Conservation (phyloP, 2,113 vertebrate genomes). For the Sula dactylatra region DNA sequence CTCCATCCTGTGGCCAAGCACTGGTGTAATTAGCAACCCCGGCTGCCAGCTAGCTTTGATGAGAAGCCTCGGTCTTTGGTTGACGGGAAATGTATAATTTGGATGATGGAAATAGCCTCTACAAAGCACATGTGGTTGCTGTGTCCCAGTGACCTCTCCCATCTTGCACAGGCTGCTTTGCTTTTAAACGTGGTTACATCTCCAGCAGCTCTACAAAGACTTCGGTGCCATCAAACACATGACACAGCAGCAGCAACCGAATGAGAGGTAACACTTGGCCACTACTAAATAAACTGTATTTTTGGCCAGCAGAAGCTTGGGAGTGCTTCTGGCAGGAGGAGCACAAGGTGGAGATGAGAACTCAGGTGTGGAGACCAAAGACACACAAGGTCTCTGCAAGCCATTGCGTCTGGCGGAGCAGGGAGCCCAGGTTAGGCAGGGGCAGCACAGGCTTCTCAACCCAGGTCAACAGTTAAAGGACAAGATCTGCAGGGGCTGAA, state of each 20-base stretch:
- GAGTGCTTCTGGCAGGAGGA: background rate
- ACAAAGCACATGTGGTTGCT: constrained; percentile 41
- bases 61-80: constrained; percentile 22
- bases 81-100: constrained; percentile 52
- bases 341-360: background rate
- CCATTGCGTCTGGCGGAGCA: background rate
- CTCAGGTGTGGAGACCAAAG: background rate
- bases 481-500: background rate
- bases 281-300: background rate
- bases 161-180: background rate
- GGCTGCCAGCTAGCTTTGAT: constrained; percentile 45
- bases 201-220: constrained; percentile 3
- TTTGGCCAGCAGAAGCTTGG: background rate
- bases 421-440: background rate
- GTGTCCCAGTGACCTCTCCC: background rate
- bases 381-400: background rate
- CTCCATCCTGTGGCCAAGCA: background rate
- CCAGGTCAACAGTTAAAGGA: background rate
- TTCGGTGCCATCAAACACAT: constrained; percentile 13
- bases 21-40: constrained; percentile 1
- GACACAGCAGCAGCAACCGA: background rate
- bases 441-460: background rate
- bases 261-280: background rate
- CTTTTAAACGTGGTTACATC: background rate
- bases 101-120: constrained; percentile 62